These are phyloP conservation scores for Poeciliopsis gracilis DNA, from an alignment of 2,797 vertebrate species.

Conservation along the genomic window DNA sequence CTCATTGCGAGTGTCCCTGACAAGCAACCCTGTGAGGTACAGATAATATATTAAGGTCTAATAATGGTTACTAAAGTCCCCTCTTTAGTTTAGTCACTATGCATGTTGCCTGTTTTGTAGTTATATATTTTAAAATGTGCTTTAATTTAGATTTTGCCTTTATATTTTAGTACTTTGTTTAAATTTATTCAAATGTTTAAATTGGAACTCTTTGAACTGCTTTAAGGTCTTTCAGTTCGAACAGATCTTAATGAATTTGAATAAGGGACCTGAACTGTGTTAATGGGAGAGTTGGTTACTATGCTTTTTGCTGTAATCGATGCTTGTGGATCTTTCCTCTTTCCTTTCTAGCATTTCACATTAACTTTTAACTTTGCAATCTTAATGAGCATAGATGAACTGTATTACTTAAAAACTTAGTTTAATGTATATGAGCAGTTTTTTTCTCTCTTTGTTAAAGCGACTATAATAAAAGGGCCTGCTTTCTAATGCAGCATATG, in stretches of 20 bases:
- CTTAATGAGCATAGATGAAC: background rate
- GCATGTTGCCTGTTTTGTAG: background rate
- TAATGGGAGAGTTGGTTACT: background rate
- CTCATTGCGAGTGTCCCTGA: slow-evolving; percentile 94
- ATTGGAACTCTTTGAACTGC: background rate
- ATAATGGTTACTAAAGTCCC: background rate
- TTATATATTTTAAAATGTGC: background rate
- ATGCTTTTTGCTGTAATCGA: background rate
- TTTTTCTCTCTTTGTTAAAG: background rate
- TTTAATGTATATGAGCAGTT: background rate
- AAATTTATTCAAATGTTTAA: background rate
- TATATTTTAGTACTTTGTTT: background rate
- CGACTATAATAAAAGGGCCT: background rate
- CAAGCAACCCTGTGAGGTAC: slow-evolving; percentile 99
- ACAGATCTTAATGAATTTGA: background rate
- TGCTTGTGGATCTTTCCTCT: background rate
- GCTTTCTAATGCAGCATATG: background rate
- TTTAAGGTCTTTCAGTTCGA: background rate
- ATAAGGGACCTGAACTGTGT: background rate
- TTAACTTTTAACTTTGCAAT: background rate
- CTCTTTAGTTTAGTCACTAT: background rate
- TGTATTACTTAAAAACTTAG: background rate
- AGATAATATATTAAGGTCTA: slow-evolving; percentile 8
- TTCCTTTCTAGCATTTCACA: background rate
- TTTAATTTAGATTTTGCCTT: background rate